Evolutionary conservation across 2,113 vertebrate species (phyloP).

Genomic region (Tretioscincus oriximinensis): DNA sequence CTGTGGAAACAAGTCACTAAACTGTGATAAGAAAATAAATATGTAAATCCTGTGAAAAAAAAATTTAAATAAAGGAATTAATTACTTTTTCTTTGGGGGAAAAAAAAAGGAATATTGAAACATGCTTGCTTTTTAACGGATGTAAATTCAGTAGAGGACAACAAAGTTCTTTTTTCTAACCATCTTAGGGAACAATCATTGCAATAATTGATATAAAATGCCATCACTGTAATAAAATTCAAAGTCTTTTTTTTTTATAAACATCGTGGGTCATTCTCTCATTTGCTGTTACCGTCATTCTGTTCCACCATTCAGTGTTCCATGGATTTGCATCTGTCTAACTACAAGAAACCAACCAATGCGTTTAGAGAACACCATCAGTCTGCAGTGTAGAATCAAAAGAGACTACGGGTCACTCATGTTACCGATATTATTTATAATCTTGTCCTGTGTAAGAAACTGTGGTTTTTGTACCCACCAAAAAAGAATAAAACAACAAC

Average conservation of each 20-base stretch:
- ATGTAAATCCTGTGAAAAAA: slow-evolving; percentile 92
- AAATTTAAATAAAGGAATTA: slow-evolving; percentile 81
- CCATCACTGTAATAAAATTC: slow-evolving; percentile 91
- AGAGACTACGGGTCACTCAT: slow-evolving; percentile 77
- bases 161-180: slow-evolving; percentile 95
- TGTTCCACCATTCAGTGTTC: slow-evolving; percentile 73
- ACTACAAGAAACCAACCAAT: slow-evolving; percentile 75
- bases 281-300: slow-evolving; percentile 76
- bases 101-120: slow-evolving; percentile 84
- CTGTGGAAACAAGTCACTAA: slow-evolving; percentile 82
- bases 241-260: slow-evolving; percentile 84
- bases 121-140: slow-evolving; percentile 97
- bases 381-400: slow-evolving; percentile 75
- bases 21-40: slow-evolving; percentile 88
- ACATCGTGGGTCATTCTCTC: slow-evolving; percentile 74
- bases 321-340: slow-evolving; percentile 81
- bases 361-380: slow-evolving; percentile 69
- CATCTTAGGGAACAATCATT: slow-evolving; percentile 96
- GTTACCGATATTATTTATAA: slow-evolving; percentile 80
- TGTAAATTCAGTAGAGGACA: slow-evolving; percentile 94
- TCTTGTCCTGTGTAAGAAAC: slow-evolving; percentile 82
- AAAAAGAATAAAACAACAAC: slow-evolving; percentile 78
- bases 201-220: slow-evolving; percentile 98
- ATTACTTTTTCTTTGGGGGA: slow-evolving; percentile 80
- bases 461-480: slow-evolving; percentile 84